phyloP scores from a whole-genome alignment of 1,140 invertebrate genomes.

The Streblospio benedicti region DNA sequence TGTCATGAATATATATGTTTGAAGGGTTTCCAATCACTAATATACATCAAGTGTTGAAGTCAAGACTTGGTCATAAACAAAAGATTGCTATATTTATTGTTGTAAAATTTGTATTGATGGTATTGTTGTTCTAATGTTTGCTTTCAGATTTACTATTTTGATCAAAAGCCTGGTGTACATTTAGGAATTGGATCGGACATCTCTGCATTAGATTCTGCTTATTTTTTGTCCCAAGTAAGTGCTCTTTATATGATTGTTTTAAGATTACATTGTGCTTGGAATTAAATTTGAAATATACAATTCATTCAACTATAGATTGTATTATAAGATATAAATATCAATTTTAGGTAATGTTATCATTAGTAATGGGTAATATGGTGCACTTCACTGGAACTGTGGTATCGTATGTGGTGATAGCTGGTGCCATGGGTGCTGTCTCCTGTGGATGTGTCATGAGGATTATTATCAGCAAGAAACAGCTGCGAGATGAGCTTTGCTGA shows the following conservation, averaged over 20 bases:
- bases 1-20: not conserved
- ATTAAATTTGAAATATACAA: too few species aligned
- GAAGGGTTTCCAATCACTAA: not conserved
- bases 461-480: constrained; percentile 27
- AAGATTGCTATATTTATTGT: not conserved
- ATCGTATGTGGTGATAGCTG: constrained; percentile 46
- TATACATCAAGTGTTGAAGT: not conserved
- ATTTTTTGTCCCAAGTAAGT: constrained; percentile 51
- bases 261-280: too few species aligned
- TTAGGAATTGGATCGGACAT: constrained; percentile 48
- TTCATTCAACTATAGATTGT: too few species aligned
- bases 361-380: constrained; percentile 48
- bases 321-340: too few species aligned
- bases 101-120: not conserved
- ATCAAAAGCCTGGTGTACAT: not conserved
- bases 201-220: constrained; percentile 47
- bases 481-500: too few species aligned
- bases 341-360: constrained; percentile 44
- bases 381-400: constrained; percentile 43
- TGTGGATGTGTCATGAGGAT: constrained; percentile 33
- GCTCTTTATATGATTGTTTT: too few species aligned
- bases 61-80: not conserved
- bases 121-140: not conserved
- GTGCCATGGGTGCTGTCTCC: constrained; percentile 34
- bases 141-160: constrained; percentile 20